These are phyloP conservation scores for Larimichthys crocea DNA, from an alignment of 2,113 vertebrate genomes.

Conservation along the genomic window DNA sequence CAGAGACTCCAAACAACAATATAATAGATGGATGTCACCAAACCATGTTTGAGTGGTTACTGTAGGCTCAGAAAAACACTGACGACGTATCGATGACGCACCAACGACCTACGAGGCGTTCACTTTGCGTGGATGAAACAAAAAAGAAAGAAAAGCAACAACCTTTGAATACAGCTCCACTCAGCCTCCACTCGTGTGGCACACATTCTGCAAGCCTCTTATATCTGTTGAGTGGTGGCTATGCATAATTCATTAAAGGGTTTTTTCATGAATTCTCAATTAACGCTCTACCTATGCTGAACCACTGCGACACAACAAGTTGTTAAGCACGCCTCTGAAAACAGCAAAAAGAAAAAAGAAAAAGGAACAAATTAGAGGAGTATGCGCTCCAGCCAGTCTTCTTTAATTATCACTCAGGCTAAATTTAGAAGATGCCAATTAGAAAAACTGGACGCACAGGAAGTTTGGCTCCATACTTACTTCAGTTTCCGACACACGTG, in stretches of 20 bases:
- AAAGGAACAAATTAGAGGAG: slow-evolving; percentile 16
- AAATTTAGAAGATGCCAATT: slow-evolving; percentile 8
- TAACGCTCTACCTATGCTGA: slow-evolving; percentile 44
- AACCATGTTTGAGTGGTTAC: too few relatives aligned
- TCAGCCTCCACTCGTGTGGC: slow-evolving; percentile 18
- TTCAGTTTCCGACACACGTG: slow-evolving; percentile 98
- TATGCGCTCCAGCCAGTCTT: slow-evolving; percentile 15
- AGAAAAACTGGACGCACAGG: not conserved
- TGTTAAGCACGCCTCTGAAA: slow-evolving; percentile 21
- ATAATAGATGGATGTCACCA: not conserved
- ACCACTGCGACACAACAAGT: slow-evolving; percentile 25
- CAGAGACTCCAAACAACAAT: not conserved
- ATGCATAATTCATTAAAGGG: slow-evolving; percentile 74
- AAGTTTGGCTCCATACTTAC: slow-evolving; percentile 82
- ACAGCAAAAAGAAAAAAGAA: not conserved
- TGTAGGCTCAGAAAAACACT: not conserved
- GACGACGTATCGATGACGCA: not conserved
- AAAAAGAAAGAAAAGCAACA: slow-evolving; percentile 19
- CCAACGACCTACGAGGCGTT: not conserved
- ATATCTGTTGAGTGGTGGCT: slow-evolving; percentile 39
- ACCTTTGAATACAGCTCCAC: slow-evolving; percentile 25
- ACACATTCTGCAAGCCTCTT: slow-evolving; percentile 28
- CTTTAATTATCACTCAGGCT: slow-evolving; percentile 35
- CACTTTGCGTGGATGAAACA: not conserved
- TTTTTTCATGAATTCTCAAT: slow-evolving; percentile 65